Conservation (phyloP, 2,888 invertebrate species). For the Synergus laeviventris region DNA sequence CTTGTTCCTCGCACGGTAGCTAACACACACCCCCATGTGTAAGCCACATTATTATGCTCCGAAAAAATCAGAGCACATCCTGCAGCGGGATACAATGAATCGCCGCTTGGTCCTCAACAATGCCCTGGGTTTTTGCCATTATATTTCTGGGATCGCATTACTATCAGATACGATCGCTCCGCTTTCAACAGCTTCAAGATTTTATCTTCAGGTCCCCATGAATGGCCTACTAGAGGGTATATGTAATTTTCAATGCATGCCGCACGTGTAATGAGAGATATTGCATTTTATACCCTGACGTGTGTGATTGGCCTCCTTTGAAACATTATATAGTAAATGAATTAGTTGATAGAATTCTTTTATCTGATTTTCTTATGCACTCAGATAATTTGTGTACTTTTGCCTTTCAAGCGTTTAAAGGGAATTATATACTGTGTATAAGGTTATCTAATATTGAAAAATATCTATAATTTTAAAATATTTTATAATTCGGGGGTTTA, state of each 20-base stretch:
- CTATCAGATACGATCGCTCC: conserved; percentile 63
- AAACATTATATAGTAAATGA: conserved; percentile 29
- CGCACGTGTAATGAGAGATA: conserved; percentile 52
- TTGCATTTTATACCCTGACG: conserved; percentile 21
- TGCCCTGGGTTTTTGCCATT: conserved; percentile 62
- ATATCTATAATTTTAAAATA: too few relatives aligned
- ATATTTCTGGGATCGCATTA: conserved; percentile 70
- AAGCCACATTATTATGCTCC: conserved; percentile 67
- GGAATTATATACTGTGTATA: background rate
- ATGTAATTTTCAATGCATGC: conserved; percentile 58
- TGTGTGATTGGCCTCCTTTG: conserved; percentile 22
- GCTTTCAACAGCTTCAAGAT: conserved; percentile 63
- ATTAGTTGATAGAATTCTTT: conserved; percentile 14
- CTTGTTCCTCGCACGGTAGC: conserved; percentile 38
- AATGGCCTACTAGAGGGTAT: conserved; percentile 54
- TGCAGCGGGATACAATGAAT: conserved; percentile 59
- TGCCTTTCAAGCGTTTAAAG: background rate
- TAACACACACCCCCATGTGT: conserved; percentile 56
- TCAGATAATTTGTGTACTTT: background rate
- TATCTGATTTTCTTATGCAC: conserved; percentile 30
- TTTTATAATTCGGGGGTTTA: too few relatives aligned
- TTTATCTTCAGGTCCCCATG: conserved; percentile 58
- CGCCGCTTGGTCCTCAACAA: conserved; percentile 52
- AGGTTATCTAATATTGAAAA: too few relatives aligned
- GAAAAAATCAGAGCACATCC: conserved; percentile 71